These are phyloP conservation scores for Drosophila algonquin DNA, from an alignment of 2,888 invertebrate genomes.

Conservation along the genomic window DNA sequence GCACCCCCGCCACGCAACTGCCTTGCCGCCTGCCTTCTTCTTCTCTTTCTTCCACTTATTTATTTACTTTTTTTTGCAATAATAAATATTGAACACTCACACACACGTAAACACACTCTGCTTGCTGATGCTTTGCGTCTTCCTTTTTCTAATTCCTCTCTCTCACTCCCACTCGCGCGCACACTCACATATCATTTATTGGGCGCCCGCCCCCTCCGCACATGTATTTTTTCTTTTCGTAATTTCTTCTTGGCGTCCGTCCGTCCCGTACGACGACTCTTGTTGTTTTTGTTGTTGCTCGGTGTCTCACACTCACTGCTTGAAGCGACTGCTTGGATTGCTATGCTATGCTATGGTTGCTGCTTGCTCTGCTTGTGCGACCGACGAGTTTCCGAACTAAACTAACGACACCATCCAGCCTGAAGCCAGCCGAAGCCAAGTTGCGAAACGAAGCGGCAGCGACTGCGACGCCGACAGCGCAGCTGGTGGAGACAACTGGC, in stretches of 20 bases:
- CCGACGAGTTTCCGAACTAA: constrained; percentile 82
- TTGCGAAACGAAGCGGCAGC: constrained; percentile 44
- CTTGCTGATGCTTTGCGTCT: constrained; percentile 17
- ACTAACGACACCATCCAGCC: constrained; percentile 73
- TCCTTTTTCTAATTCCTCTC: not conserved
- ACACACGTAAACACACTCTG: constrained; percentile 39
- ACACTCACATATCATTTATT: constrained; percentile 18
- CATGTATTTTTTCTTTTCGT: constrained; percentile 12
- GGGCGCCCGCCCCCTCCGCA: not conserved
- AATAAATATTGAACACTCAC: constrained; percentile 59
- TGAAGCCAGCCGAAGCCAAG: constrained; percentile 62
- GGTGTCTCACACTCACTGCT: constrained; percentile 16
- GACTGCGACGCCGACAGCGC: constrained; percentile 51
- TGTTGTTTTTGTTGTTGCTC: constrained; percentile 20
- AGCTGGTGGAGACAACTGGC: constrained; percentile 50
- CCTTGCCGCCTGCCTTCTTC: constrained; percentile 20
- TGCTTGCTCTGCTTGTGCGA: constrained; percentile 73
- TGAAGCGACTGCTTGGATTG: constrained; percentile 22
- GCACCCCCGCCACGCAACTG: constrained; percentile 32
- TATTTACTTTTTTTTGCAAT: constrained; percentile 55
- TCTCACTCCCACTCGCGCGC: constrained; percentile 22
- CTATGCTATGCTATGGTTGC: not conserved
- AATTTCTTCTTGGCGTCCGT: constrained; percentile 1
- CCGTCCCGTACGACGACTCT: constrained; percentile 9
- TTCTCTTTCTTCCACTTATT: constrained; percentile 37